Conservation (phyloP, 1,140 invertebrate genomes). For the Drosophila gunungcola region DNA sequence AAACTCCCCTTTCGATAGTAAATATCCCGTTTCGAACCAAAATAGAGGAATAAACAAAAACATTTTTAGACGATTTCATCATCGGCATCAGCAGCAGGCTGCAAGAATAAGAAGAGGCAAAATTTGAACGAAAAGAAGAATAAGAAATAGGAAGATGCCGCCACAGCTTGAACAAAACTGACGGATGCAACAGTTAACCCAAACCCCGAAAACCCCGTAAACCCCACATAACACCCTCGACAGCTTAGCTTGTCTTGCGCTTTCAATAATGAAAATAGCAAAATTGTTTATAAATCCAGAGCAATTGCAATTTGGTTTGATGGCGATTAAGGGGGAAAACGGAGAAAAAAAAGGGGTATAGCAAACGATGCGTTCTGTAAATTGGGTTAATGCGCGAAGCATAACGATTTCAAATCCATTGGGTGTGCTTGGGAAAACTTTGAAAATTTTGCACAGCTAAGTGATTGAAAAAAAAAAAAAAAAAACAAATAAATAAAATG, state of each 20-base stretch:
- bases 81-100: conserved; percentile 30
- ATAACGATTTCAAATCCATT: conserved; percentile 43
- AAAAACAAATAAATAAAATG: conserved; percentile 1
- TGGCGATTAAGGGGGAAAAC: neutral
- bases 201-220: neutral
- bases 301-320: conserved; percentile 33
- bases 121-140: neutral
- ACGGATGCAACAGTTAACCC: conserved; percentile 25
- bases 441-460: conserved; percentile 26
- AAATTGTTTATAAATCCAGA: conserved; percentile 64
- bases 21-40: conserved; percentile 12
- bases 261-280: conserved; percentile 58
- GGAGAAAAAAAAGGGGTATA: neutral
- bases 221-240: neutral
- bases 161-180: neutral
- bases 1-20: neutral
- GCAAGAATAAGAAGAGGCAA: conserved; percentile 8
- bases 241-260: conserved; percentile 27
- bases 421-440: conserved; percentile 26
- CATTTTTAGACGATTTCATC: conserved; percentile 73
- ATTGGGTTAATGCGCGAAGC: conserved; percentile 48
- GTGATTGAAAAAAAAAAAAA: conserved; percentile 21
- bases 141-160: conserved; percentile 13
- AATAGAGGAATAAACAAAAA: conserved; percentile 62
- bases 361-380: conserved; percentile 34